These are phyloP conservation scores for Diadema setosum DNA, from an alignment of 35 echinoderm and acorn worm species.

Conservation along the genomic window DNA sequence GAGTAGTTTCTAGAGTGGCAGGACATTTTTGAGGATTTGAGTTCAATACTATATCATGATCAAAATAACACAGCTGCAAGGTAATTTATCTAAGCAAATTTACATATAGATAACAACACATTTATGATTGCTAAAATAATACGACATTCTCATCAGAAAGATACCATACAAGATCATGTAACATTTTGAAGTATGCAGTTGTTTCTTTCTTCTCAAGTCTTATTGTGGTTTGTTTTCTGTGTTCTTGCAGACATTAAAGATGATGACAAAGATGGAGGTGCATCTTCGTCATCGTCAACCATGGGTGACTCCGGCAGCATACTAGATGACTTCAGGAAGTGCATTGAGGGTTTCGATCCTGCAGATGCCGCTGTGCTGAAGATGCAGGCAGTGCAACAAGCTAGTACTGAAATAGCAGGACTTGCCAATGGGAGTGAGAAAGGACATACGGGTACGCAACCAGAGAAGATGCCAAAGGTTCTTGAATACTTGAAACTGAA, in stretches of 20 bases:
- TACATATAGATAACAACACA: too few relatives aligned
- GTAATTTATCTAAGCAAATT: too few relatives aligned
- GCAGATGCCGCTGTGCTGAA: conserved; percentile 20
- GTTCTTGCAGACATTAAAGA: neutral
- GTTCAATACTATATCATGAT: too few relatives aligned
- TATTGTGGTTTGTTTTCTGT: too few relatives aligned
- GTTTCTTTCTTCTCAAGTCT: too few relatives aligned
- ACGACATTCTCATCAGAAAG: too few relatives aligned
- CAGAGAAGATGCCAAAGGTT: neutral
- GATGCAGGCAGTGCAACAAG: conserved; percentile 1
- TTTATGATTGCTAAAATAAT: too few relatives aligned
- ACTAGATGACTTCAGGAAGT: conserved; percentile 91
- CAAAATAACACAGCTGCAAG: too few relatives aligned
- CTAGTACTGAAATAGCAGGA: conserved; percentile 13
- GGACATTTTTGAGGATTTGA: too few relatives aligned
- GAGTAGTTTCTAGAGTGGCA: too few relatives aligned
- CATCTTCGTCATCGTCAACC: conserved; percentile 7
- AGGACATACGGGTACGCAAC: neutral
- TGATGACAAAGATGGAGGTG: neutral
- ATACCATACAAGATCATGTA: too few relatives aligned
- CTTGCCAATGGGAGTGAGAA: neutral
- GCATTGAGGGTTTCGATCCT: conserved; percentile 83
- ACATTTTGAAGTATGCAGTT: too few relatives aligned
- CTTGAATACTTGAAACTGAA: neutral
- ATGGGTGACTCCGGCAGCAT: conserved; percentile 54